phyloP scores from a whole-genome alignment of 2,888 invertebrate genomes.

The Gymnocheta viridis region DNA sequence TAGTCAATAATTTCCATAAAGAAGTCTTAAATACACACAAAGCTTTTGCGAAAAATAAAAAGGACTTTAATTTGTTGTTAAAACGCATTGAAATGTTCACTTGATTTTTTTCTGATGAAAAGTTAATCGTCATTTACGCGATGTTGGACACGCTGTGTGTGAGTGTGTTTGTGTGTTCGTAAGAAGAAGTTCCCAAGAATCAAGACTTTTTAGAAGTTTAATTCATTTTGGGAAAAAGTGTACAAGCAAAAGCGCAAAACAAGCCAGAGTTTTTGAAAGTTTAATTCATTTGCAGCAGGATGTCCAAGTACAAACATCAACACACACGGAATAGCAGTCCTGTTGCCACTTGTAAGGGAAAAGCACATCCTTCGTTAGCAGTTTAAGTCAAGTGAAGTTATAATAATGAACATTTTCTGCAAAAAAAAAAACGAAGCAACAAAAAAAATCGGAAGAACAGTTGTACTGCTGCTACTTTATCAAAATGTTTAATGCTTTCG shows the following conservation, averaged over 20 bases:
- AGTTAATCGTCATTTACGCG: too few relatives aligned
- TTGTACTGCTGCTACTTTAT: conserved; percentile 9
- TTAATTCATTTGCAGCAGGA: conserved; percentile 65
- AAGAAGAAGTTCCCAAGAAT: conserved; percentile 2
- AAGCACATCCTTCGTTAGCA: conserved; percentile 8
- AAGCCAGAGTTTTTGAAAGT: conserved; percentile 52
- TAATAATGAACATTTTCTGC: conserved; percentile 17
- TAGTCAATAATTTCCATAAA: too few relatives aligned
- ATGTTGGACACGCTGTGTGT: too few relatives aligned
- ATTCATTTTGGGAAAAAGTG: conserved; percentile 8
- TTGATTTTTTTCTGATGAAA: too few relatives aligned
- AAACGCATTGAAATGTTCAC: too few relatives aligned
- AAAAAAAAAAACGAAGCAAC: background rate
- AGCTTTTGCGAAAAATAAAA: too few relatives aligned
- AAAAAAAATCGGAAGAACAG: conserved; percentile 1
- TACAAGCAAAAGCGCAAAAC: conserved; percentile 8
- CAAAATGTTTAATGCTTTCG: conserved; percentile 7
- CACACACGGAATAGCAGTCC: background rate
- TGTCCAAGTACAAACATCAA: conserved; percentile 15
- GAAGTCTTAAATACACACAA: too few relatives aligned
- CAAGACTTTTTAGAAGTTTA: conserved; percentile 15
- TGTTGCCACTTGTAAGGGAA: conserved; percentile 30
- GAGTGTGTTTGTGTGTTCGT: background rate
- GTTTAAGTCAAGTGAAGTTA: conserved; percentile 51
- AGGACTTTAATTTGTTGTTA: too few relatives aligned